Evolutionary conservation across 2,797 vertebrate genomes (phyloP).

Genomic region (Catamblyrhynchus diadema): DNA sequence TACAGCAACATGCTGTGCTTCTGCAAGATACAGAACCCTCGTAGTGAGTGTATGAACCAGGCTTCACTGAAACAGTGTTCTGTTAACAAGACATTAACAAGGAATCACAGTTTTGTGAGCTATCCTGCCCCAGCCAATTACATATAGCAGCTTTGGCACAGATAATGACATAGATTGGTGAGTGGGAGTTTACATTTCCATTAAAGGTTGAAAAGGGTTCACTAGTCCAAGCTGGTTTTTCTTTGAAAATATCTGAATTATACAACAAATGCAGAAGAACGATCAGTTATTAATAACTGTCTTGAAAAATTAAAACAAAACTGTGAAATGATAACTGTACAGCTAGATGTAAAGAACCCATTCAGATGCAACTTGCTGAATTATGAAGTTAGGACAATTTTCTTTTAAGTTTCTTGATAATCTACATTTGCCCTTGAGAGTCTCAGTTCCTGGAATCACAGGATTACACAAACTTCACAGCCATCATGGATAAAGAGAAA

Average conservation of each 20-base stretch:
- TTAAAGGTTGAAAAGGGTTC: conserved; percentile 16
- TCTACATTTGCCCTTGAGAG: background rate
- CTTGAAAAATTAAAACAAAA: conserved; percentile 1
- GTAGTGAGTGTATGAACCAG: background rate
- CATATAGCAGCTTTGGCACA: background rate
- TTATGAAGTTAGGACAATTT: background rate
- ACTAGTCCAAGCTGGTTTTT: background rate
- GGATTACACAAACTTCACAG: background rate
- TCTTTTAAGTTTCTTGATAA: background rate
- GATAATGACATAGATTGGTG: background rate
- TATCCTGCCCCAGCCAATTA: background rate
- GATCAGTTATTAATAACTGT: background rate
- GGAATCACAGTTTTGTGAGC: background rate
- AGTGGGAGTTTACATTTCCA: conserved; percentile 12
- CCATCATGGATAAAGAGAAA: background rate
- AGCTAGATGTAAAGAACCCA: background rate
- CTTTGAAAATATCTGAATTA: conserved; percentile 43
- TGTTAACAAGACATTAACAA: background rate
- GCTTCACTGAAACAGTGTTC: background rate
- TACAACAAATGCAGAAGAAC: background rate
- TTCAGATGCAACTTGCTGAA: background rate
- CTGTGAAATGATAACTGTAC: background rate
- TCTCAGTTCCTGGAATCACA: background rate
- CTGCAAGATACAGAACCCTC: background rate
- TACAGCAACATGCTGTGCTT: background rate